Base-by-base conservation (phyloP, 2,113 vertebrate genomes). In the Gobius niger region DNA sequence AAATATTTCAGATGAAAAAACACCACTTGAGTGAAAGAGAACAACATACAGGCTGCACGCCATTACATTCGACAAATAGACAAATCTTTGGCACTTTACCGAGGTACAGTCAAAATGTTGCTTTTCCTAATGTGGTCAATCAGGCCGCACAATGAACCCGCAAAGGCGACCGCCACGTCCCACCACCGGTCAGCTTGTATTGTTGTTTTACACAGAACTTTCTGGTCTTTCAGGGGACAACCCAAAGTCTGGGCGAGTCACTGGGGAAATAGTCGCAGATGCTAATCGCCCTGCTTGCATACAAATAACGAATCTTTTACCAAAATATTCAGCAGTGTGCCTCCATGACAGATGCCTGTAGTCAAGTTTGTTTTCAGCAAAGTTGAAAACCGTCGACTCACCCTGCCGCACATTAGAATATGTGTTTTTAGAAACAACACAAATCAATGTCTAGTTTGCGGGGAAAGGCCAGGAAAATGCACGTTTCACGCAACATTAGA, bases 1-100 rank as follows among this genome's bases (percentile, higher is more conserved):
- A 60, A 60, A 60, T 60, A 60, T 41, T 60, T 60, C 40, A n/a
- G 57, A 60, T 15, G 41, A 40, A 60, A 60, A 60, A 60, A 60
- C n/a, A 60, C 34, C 42, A 60, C 44, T 60, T 60, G 34, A 60
- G 57, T 44, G 57, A 60, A 60, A 60, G 57, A 60, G n/a, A 60
- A 60, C 56, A 59, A 59, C 57, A 60, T 44, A 60, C 57, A 60
- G 40, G 57, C 40, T 60, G 57, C 40, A 40, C 57, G 8, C 57
- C 40, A 60, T 60, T 60, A 60, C 34, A 60, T 60, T 42, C 41
- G 42, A 42, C 40, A 60, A 60, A 60, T 60, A 60, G 57, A 60
- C 57, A 60, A 60, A 60, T 14, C 7, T 44, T 40, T 60, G 57
- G 57, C 34, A n/a, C 13, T 7, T 41, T 59, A 41, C 12, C 56